phyloP scores from a whole-genome alignment of 2,113 vertebrate genomes.

The Melospiza melodia region DNA sequence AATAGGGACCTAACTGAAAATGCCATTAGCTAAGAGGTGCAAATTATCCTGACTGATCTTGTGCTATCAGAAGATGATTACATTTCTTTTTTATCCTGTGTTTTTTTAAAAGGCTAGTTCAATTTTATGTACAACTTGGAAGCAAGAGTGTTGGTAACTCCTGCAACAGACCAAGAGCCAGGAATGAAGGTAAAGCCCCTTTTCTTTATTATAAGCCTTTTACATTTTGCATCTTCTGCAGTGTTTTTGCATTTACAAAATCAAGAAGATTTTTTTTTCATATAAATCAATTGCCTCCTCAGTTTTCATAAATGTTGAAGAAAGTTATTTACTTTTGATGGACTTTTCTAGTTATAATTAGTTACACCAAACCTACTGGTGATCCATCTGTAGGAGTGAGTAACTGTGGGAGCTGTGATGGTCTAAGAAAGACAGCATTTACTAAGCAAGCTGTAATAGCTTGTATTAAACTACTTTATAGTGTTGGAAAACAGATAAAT shows the following conservation, averaged over 20 bases:
- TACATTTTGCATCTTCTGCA: background rate
- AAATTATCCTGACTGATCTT: background rate
- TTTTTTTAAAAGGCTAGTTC: slow-evolving; percentile 81
- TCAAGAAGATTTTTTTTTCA: background rate
- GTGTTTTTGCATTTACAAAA: background rate
- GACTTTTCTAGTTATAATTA: background rate
- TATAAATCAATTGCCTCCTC: background rate
- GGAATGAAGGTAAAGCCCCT: slow-evolving; percentile 90
- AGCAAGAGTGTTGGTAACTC: slow-evolving; percentile 88
- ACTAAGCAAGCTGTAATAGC: background rate
- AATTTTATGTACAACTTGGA: slow-evolving; percentile 96
- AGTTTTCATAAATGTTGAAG: background rate
- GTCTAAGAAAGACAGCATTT: background rate
- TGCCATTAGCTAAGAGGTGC: background rate
- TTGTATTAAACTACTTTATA: background rate
- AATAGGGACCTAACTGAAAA: background rate
- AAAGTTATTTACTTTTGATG: background rate
- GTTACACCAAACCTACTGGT: background rate
- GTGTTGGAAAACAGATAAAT: background rate
- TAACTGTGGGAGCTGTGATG: background rate
- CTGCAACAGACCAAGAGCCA: slow-evolving; percentile 89
- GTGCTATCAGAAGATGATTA: background rate
- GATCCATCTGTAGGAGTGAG: background rate
- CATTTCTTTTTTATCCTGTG: background rate
- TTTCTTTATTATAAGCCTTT: background rate